Conservation (phyloP, 2,888 invertebrate species). For the Hemistola chrysoprasaria region DNA sequence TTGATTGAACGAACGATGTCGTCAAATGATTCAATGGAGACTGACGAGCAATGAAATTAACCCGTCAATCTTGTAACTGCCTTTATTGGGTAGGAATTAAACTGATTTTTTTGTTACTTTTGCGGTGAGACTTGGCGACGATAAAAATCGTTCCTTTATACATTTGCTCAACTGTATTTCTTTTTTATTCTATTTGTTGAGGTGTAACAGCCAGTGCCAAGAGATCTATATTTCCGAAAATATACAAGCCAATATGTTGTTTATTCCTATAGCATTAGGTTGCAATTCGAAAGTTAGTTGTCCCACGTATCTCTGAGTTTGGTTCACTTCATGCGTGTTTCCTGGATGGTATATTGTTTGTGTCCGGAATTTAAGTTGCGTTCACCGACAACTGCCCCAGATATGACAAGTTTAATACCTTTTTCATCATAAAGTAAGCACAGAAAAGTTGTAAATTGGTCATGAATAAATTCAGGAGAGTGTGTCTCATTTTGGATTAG, state of each 20-base stretch:
- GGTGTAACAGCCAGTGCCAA: slow-evolving; percentile 6
- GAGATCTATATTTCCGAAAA: slow-evolving; percentile 2
- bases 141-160: too few species aligned
- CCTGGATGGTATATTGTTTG: slow-evolving; percentile 15
- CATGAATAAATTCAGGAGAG: too few species aligned
- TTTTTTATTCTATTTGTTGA: slow-evolving; percentile 1
- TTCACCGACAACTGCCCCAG: slow-evolving; percentile 6
- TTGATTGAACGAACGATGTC: slow-evolving; percentile 65
- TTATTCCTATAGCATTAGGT: background rate
- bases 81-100: slow-evolving; percentile 29
- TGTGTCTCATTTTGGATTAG: too few species aligned
- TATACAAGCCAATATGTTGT: slow-evolving; percentile 2
- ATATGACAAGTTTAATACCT: too few species aligned
- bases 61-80: slow-evolving; percentile 43
- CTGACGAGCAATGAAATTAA: slow-evolving; percentile 48
- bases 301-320: slow-evolving; percentile 5
- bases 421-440: too few species aligned
- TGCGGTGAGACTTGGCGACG: background rate
- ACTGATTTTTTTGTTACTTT: slow-evolving; percentile 23
- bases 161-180: too few species aligned
- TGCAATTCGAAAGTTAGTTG: background rate
- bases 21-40: slow-evolving; percentile 58
- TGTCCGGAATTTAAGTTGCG: slow-evolving; percentile 13
- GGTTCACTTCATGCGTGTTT: slow-evolving; percentile 19
- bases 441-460: too few species aligned